These are phyloP conservation scores for Lumbricus terrestris DNA, from an alignment of 2,888 invertebrate genomes.

Conservation along the genomic window DNA sequence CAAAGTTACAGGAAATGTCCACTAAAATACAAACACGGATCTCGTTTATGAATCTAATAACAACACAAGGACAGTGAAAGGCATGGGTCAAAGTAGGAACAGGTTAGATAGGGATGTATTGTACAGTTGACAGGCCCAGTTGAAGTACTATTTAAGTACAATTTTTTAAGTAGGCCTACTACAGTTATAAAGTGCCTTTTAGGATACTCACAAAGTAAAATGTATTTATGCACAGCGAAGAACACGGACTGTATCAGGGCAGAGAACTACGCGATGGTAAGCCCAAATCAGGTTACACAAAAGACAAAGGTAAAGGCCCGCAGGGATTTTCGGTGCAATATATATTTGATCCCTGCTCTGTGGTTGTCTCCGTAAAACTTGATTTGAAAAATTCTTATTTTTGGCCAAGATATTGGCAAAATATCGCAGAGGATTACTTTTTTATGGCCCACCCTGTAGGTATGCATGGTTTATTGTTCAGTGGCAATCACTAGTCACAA, in stretches of 20 bases:
- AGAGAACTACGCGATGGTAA: too few species aligned
- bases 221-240: neutral
- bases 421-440: too few species aligned
- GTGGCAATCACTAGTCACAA: too few species aligned
- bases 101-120: neutral
- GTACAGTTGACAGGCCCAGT: neutral
- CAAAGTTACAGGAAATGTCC: constrained; percentile 36
- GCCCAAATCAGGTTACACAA: too few species aligned
- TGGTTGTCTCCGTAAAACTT: too few species aligned
- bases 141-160: neutral
- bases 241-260: neutral
- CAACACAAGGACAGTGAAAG: neutral
- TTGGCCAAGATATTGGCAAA: too few species aligned
- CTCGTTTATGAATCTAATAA: neutral
- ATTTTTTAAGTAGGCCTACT: neutral
- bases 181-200: too few species aligned
- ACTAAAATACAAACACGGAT: neutral
- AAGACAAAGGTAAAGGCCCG: neutral
- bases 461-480: too few species aligned
- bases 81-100: neutral
- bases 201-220: neutral
- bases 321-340: neutral
- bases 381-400: too few species aligned
- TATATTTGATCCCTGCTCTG: too few species aligned
- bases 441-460: too few species aligned